Conservation (phyloP, 2,113 vertebrate species). For the Ranitomeya imitator region DNA sequence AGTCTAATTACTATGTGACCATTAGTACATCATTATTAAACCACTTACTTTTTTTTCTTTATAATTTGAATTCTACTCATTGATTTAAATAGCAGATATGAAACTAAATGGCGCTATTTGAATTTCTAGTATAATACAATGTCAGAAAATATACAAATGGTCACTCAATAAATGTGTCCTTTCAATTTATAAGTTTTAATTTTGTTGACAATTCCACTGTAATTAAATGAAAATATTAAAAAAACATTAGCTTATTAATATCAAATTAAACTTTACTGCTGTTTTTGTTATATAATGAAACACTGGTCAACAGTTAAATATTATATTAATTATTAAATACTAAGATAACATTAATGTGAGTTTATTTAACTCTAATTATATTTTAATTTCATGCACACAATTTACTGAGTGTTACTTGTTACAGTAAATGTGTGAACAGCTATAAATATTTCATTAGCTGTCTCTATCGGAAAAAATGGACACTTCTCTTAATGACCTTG, state of each 20-base stretch:
- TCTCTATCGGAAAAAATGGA: neutral
- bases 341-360: constrained; percentile 27
- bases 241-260: neutral
- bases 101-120: neutral
- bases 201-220: neutral
- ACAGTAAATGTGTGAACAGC: constrained; percentile 24
- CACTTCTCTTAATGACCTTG: constrained; percentile 36
- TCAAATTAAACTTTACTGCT: constrained; percentile 11
- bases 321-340: constrained; percentile 19
- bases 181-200: neutral
- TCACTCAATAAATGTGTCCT: neutral
- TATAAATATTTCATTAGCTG: constrained; percentile 43
- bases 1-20: constrained; percentile 37
- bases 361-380: constrained; percentile 42
- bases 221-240: neutral
- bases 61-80: constrained; percentile 4
- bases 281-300: constrained; percentile 26
- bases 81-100: constrained; percentile 33
- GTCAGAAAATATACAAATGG: neutral
- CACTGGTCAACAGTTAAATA: constrained; percentile 41
- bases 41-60: constrained; percentile 16
- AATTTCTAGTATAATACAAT: constrained; percentile 17
- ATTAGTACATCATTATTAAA: constrained; percentile 40
- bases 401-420: constrained; percentile 39
- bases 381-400: constrained; percentile 35